Evolutionary conservation across 2,797 vertebrate genomes (phyloP).

Genomic region (Hippocampus kuda): DNA sequence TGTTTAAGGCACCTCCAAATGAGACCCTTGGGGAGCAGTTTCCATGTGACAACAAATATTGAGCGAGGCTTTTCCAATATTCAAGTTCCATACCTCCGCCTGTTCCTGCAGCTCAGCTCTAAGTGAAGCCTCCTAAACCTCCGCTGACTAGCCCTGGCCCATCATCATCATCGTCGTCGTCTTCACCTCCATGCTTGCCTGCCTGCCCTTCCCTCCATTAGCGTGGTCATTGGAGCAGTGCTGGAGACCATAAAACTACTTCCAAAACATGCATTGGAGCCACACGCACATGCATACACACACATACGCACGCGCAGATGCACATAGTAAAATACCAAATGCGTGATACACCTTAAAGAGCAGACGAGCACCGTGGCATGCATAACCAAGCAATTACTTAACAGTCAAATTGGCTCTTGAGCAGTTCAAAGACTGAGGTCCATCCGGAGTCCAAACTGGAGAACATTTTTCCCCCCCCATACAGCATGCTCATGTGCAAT

Average conservation of each 20-base stretch:
- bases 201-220: slow-evolving; percentile 27
- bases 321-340: background rate
- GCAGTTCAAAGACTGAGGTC: slow-evolving; percentile 16
- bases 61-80: slow-evolving; percentile 47
- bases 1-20: slow-evolving; percentile 13
- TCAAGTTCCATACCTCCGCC: slow-evolving; percentile 53
- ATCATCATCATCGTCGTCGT: too few relatives aligned
- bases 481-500: too few relatives aligned
- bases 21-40: slow-evolving; percentile 37
- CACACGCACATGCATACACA: background rate
- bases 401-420: slow-evolving; percentile 1
- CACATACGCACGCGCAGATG: background rate
- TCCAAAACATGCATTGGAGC: slow-evolving; percentile 35
- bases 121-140: slow-evolving; percentile 16
- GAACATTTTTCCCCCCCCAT: slow-evolving; percentile 37
- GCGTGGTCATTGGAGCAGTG: slow-evolving; percentile 49
- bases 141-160: slow-evolving; percentile 6
- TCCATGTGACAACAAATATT: slow-evolving; percentile 40
- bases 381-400: slow-evolving; percentile 2
- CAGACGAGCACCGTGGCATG: background rate
- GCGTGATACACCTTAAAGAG: background rate
- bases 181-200: slow-evolving; percentile 8
- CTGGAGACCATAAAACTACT: slow-evolving; percentile 49
- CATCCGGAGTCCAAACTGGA: slow-evolving; percentile 40
- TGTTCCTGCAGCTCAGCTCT: slow-evolving; percentile 35